Conservation (phyloP, 2,888 invertebrate species). For the Eupithecia pulchellata region DNA sequence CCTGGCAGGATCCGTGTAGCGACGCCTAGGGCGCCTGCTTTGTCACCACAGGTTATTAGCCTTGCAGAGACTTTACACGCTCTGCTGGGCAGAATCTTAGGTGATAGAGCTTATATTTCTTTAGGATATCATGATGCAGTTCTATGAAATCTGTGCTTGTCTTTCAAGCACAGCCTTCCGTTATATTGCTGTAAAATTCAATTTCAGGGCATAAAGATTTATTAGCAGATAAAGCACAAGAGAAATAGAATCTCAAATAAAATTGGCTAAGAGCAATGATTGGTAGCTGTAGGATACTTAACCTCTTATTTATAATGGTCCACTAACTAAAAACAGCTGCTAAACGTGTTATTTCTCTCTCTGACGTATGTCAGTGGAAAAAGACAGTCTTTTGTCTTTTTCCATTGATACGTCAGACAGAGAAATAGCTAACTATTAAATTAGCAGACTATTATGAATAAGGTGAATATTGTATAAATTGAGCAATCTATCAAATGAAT, state of each 20-base stretch:
- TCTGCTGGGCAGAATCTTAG: not conserved
- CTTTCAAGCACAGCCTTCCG: too few relatives aligned
- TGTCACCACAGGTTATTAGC: slow-evolving; percentile 51
- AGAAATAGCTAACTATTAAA: too few relatives aligned
- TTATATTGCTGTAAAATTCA: not conserved
- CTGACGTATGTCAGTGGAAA: too few relatives aligned
- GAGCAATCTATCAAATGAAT: not conserved
- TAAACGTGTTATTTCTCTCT: too few relatives aligned
- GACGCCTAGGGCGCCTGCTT: slow-evolving; percentile 57
- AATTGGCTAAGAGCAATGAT: not conserved
- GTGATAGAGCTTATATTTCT: not conserved
- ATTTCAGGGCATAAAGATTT: not conserved
- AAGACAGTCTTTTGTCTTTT: too few relatives aligned
- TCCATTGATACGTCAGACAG: too few relatives aligned
- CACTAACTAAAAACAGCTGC: too few relatives aligned
- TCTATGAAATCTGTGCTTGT: not conserved
- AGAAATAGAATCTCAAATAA: not conserved
- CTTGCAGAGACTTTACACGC: slow-evolving; percentile 24
- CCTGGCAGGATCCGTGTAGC: slow-evolving; percentile 63
- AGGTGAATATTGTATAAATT: too few relatives aligned
- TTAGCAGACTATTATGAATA: too few relatives aligned
- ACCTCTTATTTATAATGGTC: too few relatives aligned
- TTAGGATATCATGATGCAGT: not conserved
- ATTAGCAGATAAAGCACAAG: not conserved
- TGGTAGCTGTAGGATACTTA: too few relatives aligned